Conservation (phyloP, 2,113 vertebrate genomes). For the Centropristis striata region DNA sequence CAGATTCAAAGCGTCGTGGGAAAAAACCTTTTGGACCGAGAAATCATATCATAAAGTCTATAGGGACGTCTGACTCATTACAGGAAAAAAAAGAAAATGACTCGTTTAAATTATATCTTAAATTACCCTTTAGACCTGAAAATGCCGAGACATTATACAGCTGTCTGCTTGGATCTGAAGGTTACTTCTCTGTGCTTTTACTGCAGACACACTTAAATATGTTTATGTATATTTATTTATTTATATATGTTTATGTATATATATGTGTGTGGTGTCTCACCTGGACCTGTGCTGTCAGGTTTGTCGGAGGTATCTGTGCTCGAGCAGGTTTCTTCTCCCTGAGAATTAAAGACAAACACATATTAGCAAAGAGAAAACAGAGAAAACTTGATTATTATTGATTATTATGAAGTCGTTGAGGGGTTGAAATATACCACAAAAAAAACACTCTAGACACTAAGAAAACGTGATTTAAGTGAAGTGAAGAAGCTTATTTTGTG, state of each 20-base stretch:
- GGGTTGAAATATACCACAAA: no score
- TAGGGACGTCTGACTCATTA: background rate
- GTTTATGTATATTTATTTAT: background rate
- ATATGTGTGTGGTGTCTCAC: constrained; percentile 53
- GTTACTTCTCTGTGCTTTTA: background rate
- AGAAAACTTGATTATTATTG: no score
- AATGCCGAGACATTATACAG: background rate
- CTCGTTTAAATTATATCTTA: background rate
- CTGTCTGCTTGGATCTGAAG: background rate
- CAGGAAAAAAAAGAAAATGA: background rate
- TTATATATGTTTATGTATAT: background rate
- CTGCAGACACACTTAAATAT: no score
- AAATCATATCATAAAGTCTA: background rate
- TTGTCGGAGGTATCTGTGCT: constrained; percentile 78
- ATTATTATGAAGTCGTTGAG: no score
- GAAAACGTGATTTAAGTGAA: no score
- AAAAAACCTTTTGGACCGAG: constrained; percentile 1
- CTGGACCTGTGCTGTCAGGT: constrained; percentile 75
- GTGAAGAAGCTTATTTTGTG: no score
- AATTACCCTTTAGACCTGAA: background rate
- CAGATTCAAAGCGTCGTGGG: background rate
- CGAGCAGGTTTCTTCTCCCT: constrained; percentile 82
- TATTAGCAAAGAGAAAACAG: background rate
- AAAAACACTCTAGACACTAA: no score
- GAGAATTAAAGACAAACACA: background rate